Evolutionary conservation across 2,888 invertebrate genomes (phyloP).

Genomic region (Neoaliturus tenellus): DNA sequence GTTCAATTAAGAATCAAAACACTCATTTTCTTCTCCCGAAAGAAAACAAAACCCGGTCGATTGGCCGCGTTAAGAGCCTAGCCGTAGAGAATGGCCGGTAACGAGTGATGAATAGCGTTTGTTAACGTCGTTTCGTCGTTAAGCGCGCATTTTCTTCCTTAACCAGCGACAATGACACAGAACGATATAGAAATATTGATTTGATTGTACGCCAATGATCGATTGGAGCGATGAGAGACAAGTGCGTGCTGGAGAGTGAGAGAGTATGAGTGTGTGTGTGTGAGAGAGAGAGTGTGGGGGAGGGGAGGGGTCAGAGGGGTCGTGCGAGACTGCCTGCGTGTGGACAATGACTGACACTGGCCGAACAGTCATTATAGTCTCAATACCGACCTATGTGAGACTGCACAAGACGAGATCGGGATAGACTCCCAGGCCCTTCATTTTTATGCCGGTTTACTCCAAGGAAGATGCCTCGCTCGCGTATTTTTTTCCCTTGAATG

Average conservation of each 20-base stretch:
- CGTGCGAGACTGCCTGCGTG: conserved; percentile 30
- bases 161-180: neutral
- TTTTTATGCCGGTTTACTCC: too few relatives aligned
- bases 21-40: neutral
- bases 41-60: neutral
- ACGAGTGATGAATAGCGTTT: conserved; percentile 33
- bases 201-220: neutral
- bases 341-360: conserved; percentile 15
- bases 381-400: neutral
- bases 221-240: neutral
- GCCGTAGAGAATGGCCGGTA: neutral
- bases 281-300: conserved; percentile 1
- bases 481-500: too few relatives aligned
- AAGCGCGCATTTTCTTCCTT: conserved; percentile 10
- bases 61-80: neutral
- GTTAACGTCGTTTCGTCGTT: conserved; percentile 17
- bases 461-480: too few relatives aligned
- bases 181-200: conserved; percentile 27
- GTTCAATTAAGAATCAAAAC: too few relatives aligned
- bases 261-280: neutral
- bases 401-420: too few relatives aligned
- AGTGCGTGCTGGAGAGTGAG: neutral
- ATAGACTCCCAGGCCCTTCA: too few relatives aligned
- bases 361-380: neutral
- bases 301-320: conserved; percentile 24